Evolutionary conservation across 2,113 vertebrate species (phyloP).

Genomic region (Spea multiplicata): DNA sequence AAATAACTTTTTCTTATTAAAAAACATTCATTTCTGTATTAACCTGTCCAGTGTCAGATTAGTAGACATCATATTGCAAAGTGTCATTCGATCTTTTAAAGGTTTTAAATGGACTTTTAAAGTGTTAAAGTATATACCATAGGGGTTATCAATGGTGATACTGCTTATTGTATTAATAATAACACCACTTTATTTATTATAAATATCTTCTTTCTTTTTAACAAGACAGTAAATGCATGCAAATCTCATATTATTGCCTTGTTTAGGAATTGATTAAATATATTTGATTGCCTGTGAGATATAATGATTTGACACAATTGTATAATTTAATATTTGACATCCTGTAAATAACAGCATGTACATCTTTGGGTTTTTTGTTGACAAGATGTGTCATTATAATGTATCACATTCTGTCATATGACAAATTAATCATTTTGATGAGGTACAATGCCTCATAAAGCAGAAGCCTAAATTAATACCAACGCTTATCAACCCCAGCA

Average conservation of each 20-base stretch:
- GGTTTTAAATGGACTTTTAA: too few species aligned
- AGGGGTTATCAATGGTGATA: neutral
- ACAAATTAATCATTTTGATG: too few species aligned
- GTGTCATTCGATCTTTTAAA: too few species aligned
- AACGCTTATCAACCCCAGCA: too few species aligned
- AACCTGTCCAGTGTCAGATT: too few species aligned
- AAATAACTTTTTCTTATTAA: conserved; percentile 15
- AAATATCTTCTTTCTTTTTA: conserved; percentile 7
- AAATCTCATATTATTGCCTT: neutral
- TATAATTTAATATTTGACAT: conserved; percentile 68
- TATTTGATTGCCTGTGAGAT: conserved; percentile 60
- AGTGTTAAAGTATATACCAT: too few species aligned
- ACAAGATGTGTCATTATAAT: too few species aligned
- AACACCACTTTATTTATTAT: conserved; percentile 4
- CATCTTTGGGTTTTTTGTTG: too few species aligned
- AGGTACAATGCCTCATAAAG: too few species aligned
- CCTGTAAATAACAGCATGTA: conserved; percentile 36
- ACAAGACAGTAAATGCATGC: neutral
- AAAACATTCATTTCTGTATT: neutral
- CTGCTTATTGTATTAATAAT: conserved; percentile 19
- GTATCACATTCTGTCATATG: too few species aligned
- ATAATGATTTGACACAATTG: conserved; percentile 56
- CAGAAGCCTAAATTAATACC: too few species aligned
- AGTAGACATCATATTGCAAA: too few species aligned
- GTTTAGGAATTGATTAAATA: conserved; percentile 53